Base-by-base conservation (phyloP, 2,113 vertebrate species). In the Heterotis niloticus region DNA sequence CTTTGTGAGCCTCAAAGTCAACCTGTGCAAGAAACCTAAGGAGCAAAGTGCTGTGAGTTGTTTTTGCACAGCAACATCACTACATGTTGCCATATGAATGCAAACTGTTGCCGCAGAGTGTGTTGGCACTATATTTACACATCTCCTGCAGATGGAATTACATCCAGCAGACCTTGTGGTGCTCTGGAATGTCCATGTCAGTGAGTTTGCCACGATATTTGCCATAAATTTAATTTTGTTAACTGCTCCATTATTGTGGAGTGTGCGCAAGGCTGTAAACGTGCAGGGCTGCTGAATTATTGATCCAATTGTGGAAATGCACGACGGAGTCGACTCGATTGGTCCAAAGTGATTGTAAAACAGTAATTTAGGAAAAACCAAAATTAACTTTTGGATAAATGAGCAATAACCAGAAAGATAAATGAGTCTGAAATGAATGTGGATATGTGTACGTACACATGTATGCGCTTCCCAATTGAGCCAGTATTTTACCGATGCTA, bases 211-310 rank as follows among this genome's bases (percentile, higher is more conserved):
- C 68, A 62, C 75, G 68, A 68, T 67, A 62, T 51, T 65, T 24
- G 26, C 24, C 17, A 66, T 78, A 80, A 80, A 75, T 75, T 52
- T 20, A 54, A 11, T 74, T 67, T 18, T 62, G 60, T n/a, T 26
- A 34, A 13, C 28, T 62, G 68, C 44, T 14, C 0, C 56, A 67
- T 75, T 75, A 74, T 72, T 20, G 73, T 24, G 52, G 56, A 0
- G 24, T 64, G 34, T 44, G 24, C 34, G 34, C 60, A 44, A 60
- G 56, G 29, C 44, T 51, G 29, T 44, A 66, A 60, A 75, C 57
- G 28, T 23, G 51, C 20, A 24, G 29, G 64, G 34, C 70, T 52
- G 5, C 34, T 69, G 51, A 67, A 80, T 71, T 76, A 76, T 64
- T 54, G 52, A 70, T 70, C 65, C 70, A 70, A 28, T 28, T n/a